A percentile compares a stretch with the other conserved stretches of the same genome.
Evolutionary conservation across 2,888 invertebrate genomes (phyloP).

Genomic region (Acanthococcus lagerstroemiae): DNA sequence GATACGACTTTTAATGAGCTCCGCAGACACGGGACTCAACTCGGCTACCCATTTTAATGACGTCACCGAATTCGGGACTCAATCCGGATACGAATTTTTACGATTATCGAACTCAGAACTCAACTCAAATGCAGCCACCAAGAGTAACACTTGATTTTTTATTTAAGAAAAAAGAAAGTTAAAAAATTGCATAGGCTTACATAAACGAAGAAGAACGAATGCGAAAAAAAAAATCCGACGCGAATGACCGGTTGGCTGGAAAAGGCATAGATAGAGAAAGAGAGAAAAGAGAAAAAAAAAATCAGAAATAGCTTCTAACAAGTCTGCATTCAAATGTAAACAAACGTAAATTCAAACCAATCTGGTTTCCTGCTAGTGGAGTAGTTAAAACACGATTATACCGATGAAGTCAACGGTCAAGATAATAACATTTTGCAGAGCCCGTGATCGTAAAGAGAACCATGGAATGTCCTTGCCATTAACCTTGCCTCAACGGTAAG

Average conservation of each 20-base stretch:
- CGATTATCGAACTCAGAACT: no score
- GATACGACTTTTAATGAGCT: no score
- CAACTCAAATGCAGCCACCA: no score
- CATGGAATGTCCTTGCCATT: constrained; percentile 25
- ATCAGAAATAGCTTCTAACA: constrained; percentile 10
- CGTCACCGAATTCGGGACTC: no score
- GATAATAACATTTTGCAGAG: constrained; percentile 19
- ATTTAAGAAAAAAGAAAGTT: neutral
- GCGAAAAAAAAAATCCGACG: neutral
- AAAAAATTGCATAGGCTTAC: neutral
- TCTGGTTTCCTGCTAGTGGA: constrained; percentile 19
- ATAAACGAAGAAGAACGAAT: neutral
- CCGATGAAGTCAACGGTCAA: constrained; percentile 26
- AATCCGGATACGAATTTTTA: no score
- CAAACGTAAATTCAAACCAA: constrained; percentile 17
- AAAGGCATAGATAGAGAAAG: neutral
- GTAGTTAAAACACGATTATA: constrained; percentile 24
- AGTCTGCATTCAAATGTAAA: constrained; percentile 27
- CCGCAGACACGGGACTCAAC: no score
- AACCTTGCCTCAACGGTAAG: constrained; percentile 16
- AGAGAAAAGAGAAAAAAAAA: neutral
- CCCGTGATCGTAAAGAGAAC: constrained; percentile 18
- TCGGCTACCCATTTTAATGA: no score
- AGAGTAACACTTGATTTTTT: neutral
- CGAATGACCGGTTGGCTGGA: neutral